Conservation (phyloP, 2,797 vertebrate species). For the Anas acuta region DNA sequence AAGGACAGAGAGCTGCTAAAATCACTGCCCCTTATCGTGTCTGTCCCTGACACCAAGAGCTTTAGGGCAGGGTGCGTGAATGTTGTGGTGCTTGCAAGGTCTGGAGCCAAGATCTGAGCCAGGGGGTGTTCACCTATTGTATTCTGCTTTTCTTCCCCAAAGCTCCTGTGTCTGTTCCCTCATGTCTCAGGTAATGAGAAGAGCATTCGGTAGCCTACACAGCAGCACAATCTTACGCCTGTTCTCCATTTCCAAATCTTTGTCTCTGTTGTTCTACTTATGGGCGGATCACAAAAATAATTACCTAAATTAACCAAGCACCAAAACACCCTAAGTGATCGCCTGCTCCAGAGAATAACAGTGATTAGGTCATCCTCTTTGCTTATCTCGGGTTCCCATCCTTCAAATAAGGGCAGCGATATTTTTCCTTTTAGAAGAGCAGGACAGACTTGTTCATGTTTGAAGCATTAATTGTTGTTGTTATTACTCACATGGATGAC, state of each 20-base stretch:
- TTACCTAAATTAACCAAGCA: constrained; percentile 27
- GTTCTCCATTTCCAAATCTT: constrained; percentile 40
- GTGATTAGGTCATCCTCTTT: constrained; percentile 32
- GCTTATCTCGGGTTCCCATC: constrained; percentile 52
- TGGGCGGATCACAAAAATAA: constrained; percentile 61
- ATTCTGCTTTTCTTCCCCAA: not conserved
- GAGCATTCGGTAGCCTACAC: not conserved
- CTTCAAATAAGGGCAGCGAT: constrained; percentile 47
- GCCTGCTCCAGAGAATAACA: not conserved
- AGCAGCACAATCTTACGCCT: not conserved
- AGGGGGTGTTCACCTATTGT: not conserved
- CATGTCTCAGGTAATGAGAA: not conserved
- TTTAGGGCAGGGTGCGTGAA: not conserved
- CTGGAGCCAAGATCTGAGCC: not conserved
- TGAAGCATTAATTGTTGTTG: constrained; percentile 53
- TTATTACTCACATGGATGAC: constrained; percentile 43
- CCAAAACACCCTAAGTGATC: not conserved
- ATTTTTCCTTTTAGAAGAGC: constrained; percentile 61
- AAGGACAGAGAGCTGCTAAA: not conserved
- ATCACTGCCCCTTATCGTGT: not conserved
- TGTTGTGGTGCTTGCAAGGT: not conserved
- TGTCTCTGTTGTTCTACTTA: constrained; percentile 23
- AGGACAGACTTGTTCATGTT: constrained; percentile 46
- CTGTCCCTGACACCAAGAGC: not conserved
- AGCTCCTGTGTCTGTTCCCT: not conserved